Evolutionary conservation across 2,888 invertebrate species (phyloP), one percentile per base, ranked within the genome.

Genomic region (Aplocera efformata): DNA sequence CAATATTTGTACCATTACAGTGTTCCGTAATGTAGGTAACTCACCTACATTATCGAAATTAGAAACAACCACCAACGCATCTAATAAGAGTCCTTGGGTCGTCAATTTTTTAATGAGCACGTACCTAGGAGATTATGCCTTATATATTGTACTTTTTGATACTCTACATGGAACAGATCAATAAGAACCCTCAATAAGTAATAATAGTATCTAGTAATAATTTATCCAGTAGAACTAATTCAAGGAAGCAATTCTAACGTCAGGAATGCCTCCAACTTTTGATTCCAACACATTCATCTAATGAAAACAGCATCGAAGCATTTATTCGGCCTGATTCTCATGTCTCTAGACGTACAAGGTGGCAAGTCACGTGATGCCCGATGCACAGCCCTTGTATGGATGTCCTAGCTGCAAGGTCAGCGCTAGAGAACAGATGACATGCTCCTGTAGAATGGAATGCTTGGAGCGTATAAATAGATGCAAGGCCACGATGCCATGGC

Each of bases 401-500:
- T 45, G 57, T 63, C 61, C 54, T 62, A 60, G 60, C 48, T 20
- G 24, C 63, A 69, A 72, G 70, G 71, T 59, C 64, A 52, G 55
- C 54, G 56, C 48, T 55, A 57, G 52, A 59, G 57, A 53, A 60
- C 66, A 70, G 67, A 70, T 77, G 75, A 68, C 71, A 65, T 65
- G 58, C 59, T 55, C 60, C 60, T 63, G 44, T 52, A 53, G 53
- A 45, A 53, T 53, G 60, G 51, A 60, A 62, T 56, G 56, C 58
- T 52, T 10, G 35, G 25, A 28, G 59, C 51, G 43, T 81, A 80
- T 79, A 73, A 75, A 75, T 79, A 81, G 72, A 60, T 37, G 55
- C 77, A 79, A 82, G 82, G 81, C 70, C 73, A 64, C 44, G 53
- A 45, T 41, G 81, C 70, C 73, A 64, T 43, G 53, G 48, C 43